A percentile compares a stretch with the other conserved stretches of the same genome.
phyloP scores from a whole-genome alignment of 1,140 invertebrate genomes.

The Lucilia cuprina region DNA sequence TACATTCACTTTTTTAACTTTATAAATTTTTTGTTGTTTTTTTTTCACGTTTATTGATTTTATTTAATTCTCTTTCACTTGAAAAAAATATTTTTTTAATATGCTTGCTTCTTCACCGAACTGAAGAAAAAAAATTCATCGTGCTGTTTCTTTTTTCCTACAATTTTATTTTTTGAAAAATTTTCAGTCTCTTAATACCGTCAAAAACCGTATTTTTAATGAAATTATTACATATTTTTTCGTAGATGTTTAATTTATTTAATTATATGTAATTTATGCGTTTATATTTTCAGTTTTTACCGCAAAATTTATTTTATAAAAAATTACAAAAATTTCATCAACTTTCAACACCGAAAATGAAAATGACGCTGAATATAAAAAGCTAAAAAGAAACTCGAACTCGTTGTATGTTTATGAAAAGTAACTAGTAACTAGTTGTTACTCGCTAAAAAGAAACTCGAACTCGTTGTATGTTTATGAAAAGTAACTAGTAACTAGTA shows the following conservation, averaged over 20 bases:
- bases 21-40: not conserved
- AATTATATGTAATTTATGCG: not conserved
- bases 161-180: not conserved
- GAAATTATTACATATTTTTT: not conserved
- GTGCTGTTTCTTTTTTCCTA: not conserved
- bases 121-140: not conserved
- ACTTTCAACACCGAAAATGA: conserved; percentile 34
- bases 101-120: not conserved
- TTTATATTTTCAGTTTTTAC: conserved; percentile 9
- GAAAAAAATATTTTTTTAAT: not conserved
- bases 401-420: conserved; percentile 11
- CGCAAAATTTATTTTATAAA: conserved; percentile 27
- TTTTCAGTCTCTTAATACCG: not conserved
- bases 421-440: too few relatives aligned
- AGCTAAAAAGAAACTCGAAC: conserved; percentile 10
- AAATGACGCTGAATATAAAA: conserved; percentile 33
- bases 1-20: not conserved
- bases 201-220: conserved; percentile 8
- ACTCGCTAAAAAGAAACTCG: not conserved
- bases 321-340: conserved; percentile 35
- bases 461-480: conserved; percentile 9
- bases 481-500: not conserved
- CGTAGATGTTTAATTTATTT: not conserved
- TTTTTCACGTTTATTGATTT: conserved; percentile 1
- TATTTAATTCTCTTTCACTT: not conserved